Conservation (phyloP, 2,888 invertebrate genomes). For the Pecten maximus region DNA sequence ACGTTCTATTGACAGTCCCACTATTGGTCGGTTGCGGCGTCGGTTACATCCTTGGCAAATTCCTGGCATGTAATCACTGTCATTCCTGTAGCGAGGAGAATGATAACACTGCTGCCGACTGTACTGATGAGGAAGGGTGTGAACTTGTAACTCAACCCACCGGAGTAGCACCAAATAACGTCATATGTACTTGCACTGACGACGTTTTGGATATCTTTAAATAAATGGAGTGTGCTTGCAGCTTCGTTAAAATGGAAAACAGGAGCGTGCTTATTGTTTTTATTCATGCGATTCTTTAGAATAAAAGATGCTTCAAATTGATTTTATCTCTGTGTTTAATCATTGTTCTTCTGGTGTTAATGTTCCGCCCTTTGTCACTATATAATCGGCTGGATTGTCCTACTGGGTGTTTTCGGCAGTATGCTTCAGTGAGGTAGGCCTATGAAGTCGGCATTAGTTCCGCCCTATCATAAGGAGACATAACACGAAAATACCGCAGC, state of each 20-base stretch:
- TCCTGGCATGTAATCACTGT: background rate
- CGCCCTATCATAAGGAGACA: too few species aligned
- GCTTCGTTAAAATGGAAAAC: conserved; percentile 25
- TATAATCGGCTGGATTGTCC: too few species aligned
- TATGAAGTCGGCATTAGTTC: too few species aligned
- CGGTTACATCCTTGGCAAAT: background rate
- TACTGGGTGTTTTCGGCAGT: too few species aligned
- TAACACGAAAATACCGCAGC: too few species aligned
- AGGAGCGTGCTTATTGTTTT: conserved; percentile 23
- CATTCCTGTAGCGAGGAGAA: background rate
- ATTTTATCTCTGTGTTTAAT: background rate
- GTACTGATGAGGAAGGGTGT: background rate
- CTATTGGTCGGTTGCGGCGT: background rate
- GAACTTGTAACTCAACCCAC: background rate
- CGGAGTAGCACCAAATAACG: background rate
- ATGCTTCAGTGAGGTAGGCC: too few species aligned
- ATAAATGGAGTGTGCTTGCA: background rate
- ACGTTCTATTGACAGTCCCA: background rate
- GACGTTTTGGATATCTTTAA: background rate
- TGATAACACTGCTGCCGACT: background rate
- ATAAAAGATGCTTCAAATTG: conserved; percentile 5
- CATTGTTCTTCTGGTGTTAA: too few species aligned
- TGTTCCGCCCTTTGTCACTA: too few species aligned
- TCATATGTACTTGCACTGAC: background rate
- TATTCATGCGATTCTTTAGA: conserved; percentile 15